Percentiles rank a stretch among this genome's conserved stretches.
Conservation (phyloP, 1,140 invertebrate genomes). For the Globodera ellingtonae region DNA sequence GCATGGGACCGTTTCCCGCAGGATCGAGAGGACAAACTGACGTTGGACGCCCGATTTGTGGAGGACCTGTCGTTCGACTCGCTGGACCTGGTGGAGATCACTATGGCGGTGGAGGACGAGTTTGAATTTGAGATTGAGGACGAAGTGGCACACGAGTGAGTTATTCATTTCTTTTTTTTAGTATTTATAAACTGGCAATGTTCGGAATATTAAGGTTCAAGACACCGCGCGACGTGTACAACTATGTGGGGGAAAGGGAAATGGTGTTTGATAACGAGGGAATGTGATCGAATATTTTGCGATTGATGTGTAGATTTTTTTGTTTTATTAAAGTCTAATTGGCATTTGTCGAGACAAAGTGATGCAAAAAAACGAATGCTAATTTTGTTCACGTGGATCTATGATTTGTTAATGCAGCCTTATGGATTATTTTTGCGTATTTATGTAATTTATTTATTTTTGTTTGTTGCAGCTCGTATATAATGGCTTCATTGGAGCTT, state of each 20-base stretch:
- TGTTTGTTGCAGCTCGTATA: slow-evolving; percentile 4
- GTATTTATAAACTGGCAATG: too few species aligned
- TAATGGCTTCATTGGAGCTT: slow-evolving; percentile 54
- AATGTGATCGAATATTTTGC: background rate
- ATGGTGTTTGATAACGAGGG: slow-evolving; percentile 77
- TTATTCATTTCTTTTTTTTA: background rate
- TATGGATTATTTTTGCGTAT: background rate
- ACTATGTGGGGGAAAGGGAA: slow-evolving; percentile 89
- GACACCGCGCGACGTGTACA: slow-evolving; percentile 84
- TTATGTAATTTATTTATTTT: background rate
- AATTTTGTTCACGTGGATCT: background rate
- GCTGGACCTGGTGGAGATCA: slow-evolving; percentile 93
- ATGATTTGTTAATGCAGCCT: background rate
- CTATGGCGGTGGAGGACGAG: slow-evolving; percentile 97
- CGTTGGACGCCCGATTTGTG: slow-evolving; percentile 88
- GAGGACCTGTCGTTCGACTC: slow-evolving; percentile 96
- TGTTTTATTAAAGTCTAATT: background rate
- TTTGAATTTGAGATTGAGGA: slow-evolving; percentile 99
- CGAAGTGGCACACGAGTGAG: slow-evolving; percentile 82
- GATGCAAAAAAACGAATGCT: background rate
- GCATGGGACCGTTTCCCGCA: slow-evolving; percentile 63
- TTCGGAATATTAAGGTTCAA: slow-evolving; percentile 69
- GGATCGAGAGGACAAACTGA: slow-evolving; percentile 68
- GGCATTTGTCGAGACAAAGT: too few species aligned
- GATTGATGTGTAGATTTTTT: background rate